Evolutionary conservation across 2,888 invertebrate species (phyloP), one percentile per base, ranked within the genome.

Genomic region (Stratiomys singularior): DNA sequence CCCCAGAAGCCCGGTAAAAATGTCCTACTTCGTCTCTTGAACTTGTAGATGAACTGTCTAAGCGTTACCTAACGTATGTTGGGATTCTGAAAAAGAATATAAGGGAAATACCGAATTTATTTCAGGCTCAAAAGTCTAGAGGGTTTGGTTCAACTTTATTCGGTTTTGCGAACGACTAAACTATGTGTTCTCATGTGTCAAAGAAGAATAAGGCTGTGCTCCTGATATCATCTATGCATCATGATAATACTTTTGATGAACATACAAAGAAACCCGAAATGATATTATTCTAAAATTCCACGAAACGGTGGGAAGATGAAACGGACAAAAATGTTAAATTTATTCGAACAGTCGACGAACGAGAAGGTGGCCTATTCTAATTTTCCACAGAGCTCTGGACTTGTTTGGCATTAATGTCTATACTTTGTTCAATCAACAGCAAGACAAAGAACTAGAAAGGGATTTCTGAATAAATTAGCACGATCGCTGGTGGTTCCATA

Each of bases 1-100:
- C 66, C 66, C 3, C 27, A 66, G 9, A 66, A 66, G 37, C 66
- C 66, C 9, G 66, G 66, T 18, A 66, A 66, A 66, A 37, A 37
- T 37, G 66, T 4, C n/a, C 37, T 66, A 18, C 28, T 66, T 52
- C 52, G 18, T 52, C 52, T 52, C 2, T 52, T 18, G 15, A 52
- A 18, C 52, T 52, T 13, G 52, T 13, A 52, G 3, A 18, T 52
- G 52, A 52, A 52, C 52, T 52, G 18, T 13, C 52, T n/a, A 52
- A 52, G 52, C 52, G 52, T n/a, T 9, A 52, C n/a, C 3, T 52
- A 18, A 52, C 52, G 15, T 52, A 52, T 52, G 52, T 52, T 52
- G 52, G 15, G 44, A 44, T 13, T 9, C 9, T 44, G 13, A 44
- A 44, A 44, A 44, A 44, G 44, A 44, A 44, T 44, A 44, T 9